A percentile compares a stretch with the other conserved stretches of the same genome.
These are phyloP conservation scores for Nycticryphes semicollaris DNA, from an alignment of 2,113 vertebrate genomes.

Conservation along the genomic window DNA sequence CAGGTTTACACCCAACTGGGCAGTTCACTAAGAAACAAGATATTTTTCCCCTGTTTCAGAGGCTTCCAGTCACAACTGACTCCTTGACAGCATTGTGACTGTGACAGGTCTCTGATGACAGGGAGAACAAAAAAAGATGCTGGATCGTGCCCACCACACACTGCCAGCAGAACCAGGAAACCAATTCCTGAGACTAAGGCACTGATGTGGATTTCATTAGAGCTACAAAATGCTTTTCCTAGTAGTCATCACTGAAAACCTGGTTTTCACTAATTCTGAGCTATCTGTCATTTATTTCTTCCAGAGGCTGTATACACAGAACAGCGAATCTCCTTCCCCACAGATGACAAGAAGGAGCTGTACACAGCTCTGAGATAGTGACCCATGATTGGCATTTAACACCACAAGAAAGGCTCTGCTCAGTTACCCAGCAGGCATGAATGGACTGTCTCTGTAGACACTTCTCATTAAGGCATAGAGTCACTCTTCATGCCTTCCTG, in stretches of 20 bases:
- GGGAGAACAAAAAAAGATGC: neutral
- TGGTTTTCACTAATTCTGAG: neutral
- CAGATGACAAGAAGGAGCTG: neutral
- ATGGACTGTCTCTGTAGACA: neutral
- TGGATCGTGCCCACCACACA: neutral
- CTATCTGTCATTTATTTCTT: neutral
- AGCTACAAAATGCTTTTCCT: neutral
- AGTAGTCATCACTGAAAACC: neutral
- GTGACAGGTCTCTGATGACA: neutral
- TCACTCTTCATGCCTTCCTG: neutral
- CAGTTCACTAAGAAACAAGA: neutral
- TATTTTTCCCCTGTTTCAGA: neutral
- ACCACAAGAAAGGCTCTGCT: neutral
- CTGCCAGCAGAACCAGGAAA: neutral
- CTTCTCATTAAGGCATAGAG: neutral
- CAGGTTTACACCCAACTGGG: neutral
- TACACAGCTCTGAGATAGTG: neutral
- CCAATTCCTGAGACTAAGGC: neutral
- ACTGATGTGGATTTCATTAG: neutral
- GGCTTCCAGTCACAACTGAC: neutral
- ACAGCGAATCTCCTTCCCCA: neutral
- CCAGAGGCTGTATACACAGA: neutral
- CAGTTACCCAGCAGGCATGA: neutral
- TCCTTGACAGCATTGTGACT: neutral
- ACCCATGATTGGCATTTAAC: neutral